phyloP scores from a whole-genome alignment of 2,797 vertebrate genomes.

The Meriones psammophilus region DNA sequence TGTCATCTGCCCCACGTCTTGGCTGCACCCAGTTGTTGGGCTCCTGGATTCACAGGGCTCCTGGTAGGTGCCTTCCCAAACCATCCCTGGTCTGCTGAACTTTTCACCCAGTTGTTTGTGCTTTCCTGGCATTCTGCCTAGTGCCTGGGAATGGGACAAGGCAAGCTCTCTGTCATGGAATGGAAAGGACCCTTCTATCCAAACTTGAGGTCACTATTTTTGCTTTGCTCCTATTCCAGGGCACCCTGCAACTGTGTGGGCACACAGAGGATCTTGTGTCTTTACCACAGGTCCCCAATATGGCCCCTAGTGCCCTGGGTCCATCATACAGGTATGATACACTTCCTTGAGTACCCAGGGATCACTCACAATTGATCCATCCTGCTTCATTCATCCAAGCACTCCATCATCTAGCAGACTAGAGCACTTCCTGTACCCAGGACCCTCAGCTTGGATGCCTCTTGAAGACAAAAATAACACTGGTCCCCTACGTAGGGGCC shows the following conservation, averaged over 20 bases:
- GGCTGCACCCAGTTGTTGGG: neutral
- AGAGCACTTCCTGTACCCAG: neutral
- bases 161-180: neutral
- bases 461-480: neutral
- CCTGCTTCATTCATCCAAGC: neutral
- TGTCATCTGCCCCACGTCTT: neutral
- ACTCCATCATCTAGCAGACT: neutral
- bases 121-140: neutral
- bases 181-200: too few relatives aligned
- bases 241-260: neutral
- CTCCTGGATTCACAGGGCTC: neutral
- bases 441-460: too few relatives aligned
- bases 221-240: neutral
- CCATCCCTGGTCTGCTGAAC: fast-evolving
- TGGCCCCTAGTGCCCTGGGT: fast-evolving
- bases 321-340: neutral
- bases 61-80: neutral
- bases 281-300: neutral
- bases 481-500: neutral
- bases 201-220: neutral
- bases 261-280: neutral
- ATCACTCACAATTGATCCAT: fast-evolving
- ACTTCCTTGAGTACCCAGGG: neutral
- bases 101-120: neutral
- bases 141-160: fast-evolving